A percentile compares a stretch with the other conserved stretches of the same genome.
phyloP scores from a whole-genome alignment of 2,113 vertebrate species.

The Lamprotornis superbus region DNA sequence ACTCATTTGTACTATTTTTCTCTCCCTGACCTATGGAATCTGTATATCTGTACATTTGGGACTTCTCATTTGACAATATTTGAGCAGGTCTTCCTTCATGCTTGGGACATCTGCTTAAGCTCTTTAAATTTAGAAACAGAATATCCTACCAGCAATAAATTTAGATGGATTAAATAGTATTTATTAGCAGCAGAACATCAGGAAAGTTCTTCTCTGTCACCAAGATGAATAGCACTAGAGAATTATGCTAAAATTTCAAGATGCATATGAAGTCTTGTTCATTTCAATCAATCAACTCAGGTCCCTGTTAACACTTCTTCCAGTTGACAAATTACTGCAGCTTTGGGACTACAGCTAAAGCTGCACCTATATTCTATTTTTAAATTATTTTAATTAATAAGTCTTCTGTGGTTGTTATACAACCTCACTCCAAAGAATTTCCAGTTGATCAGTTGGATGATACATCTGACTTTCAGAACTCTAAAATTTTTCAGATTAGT shows the following conservation, averaged over 20 bases:
- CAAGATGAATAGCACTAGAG: not conserved
- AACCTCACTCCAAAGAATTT: not conserved
- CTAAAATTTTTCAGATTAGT: not conserved
- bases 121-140: not conserved
- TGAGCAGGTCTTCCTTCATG: not conserved
- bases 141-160: not conserved
- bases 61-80: not conserved
- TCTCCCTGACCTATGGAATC: not conserved
- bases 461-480: not conserved
- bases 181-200: not conserved
- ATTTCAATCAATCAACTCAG: slow-evolving; percentile 10
- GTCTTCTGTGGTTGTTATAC: not conserved
- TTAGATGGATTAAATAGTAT: not conserved
- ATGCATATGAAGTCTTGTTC: not conserved
- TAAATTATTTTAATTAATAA: not conserved
- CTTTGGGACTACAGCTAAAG: not conserved
- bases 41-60: not conserved
- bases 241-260: slow-evolving; percentile 5
- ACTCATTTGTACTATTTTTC: not conserved
- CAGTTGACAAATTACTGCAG: not conserved
- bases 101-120: not conserved
- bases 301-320: not conserved
- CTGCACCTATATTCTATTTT: not conserved
- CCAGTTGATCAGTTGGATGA: not conserved
- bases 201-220: not conserved